phyloP scores from a whole-genome alignment of 2,888 invertebrate species.

The Andricus quercusramuli region DNA sequence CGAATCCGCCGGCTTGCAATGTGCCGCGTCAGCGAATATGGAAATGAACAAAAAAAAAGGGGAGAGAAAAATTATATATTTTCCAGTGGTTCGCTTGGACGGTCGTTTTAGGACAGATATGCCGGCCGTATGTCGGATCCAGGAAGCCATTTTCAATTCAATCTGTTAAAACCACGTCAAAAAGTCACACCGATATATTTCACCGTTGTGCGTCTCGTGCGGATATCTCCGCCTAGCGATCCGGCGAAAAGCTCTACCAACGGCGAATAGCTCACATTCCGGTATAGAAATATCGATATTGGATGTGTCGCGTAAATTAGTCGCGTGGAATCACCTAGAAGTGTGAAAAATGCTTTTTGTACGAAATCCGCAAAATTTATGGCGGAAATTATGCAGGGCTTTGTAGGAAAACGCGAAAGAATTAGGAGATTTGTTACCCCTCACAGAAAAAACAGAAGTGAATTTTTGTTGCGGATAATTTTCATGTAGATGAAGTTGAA shows the following conservation, averaged over 20 bases:
- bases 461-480: too few relatives aligned
- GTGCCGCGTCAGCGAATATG: constrained; percentile 74
- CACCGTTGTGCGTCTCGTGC: constrained; percentile 50
- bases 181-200: constrained; percentile 75
- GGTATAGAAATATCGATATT: constrained; percentile 38
- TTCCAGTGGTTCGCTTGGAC: constrained; percentile 60
- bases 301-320: constrained; percentile 29
- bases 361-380: not conserved
- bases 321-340: constrained; percentile 23
- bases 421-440: not conserved
- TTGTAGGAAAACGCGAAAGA: not conserved
- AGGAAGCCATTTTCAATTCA: constrained; percentile 76
- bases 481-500: too few relatives aligned
- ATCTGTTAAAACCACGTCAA: constrained; percentile 77
- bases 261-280: constrained; percentile 32
- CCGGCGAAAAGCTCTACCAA: constrained; percentile 1
- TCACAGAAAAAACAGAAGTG: too few relatives aligned
- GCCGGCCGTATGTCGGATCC: constrained; percentile 70
- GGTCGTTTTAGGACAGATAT: constrained; percentile 71
- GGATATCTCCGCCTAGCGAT: constrained; percentile 29
- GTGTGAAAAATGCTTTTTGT: constrained; percentile 19
- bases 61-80: constrained; percentile 60
- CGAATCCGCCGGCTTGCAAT: constrained; percentile 66
- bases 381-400: not conserved
- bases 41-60: constrained; percentile 66